phyloP scores from a whole-genome alignment of 1,140 invertebrate genomes.

The Pentalonia nigronervosa region DNA sequence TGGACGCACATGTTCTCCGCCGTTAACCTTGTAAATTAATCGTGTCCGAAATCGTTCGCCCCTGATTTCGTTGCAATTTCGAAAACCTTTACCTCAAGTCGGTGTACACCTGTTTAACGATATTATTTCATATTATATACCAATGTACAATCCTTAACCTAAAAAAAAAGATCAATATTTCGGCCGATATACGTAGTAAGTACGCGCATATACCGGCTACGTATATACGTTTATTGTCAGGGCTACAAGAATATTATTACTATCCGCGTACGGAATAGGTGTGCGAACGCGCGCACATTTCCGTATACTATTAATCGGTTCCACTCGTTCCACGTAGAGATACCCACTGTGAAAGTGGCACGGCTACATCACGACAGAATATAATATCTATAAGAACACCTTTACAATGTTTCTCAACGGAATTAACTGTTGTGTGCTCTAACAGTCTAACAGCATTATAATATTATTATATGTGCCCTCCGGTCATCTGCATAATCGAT shows the following conservation, averaged over 20 bases:
- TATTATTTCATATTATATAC: neutral
- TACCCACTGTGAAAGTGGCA: constrained; percentile 49
- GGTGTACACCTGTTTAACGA: neutral
- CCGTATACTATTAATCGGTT: constrained; percentile 41
- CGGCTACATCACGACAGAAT: constrained; percentile 54
- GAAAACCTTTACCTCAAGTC: neutral
- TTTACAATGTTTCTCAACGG: neutral
- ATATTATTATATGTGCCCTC: neutral
- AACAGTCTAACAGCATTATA: neutral
- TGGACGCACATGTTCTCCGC: neutral
- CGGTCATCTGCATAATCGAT: constrained; percentile 33
- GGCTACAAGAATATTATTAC: neutral
- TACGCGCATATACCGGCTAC: neutral
- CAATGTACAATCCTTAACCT: constrained; percentile 18
- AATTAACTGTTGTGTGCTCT: neutral
- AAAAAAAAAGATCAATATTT: constrained; percentile 37
- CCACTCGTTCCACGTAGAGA: neutral
- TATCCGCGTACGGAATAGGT: neutral
- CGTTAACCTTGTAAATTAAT: constrained; percentile 29
- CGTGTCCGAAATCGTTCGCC: neutral
- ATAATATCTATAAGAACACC: constrained; percentile 37
- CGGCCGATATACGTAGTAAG: neutral
- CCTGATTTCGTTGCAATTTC: neutral
- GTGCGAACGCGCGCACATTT: constrained; percentile 26
- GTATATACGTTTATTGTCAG: neutral